Conservation (phyloP, 2,797 vertebrate genomes). For the Linurgus olivaceus region DNA sequence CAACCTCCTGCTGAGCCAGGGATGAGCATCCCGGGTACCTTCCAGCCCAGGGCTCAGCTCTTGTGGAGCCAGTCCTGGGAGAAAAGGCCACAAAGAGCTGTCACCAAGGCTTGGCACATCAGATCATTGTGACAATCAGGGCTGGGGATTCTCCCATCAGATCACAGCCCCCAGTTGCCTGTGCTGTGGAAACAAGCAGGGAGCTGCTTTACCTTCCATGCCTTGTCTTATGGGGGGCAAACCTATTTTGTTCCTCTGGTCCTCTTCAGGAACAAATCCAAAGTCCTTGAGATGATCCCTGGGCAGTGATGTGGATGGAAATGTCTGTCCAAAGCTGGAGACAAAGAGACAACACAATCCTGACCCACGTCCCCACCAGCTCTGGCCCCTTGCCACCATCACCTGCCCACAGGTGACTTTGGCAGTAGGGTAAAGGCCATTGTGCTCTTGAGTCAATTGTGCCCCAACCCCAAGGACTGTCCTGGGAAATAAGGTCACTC, state of each 20-base stretch:
- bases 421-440: background rate
- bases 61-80: background rate
- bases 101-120: background rate
- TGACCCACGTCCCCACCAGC: background rate
- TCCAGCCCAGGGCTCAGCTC: background rate
- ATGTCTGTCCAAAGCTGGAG: background rate
- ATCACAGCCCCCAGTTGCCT: rapidly evolving
- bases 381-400: background rate
- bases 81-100: rapidly evolving
- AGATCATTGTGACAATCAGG: background rate
- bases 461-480: background rate
- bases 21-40: background rate
- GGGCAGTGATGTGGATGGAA: too few relatives aligned
- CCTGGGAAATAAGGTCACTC: background rate
- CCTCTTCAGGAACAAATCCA: background rate
- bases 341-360: background rate
- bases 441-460: background rate
- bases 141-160: background rate
- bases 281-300: too few relatives aligned
- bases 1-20: background rate
- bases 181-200: rapidly evolving
- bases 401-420: background rate
- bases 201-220: background rate
- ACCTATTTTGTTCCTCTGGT: too few relatives aligned
- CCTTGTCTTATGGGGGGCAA: background rate